Evolutionary conservation across 2,113 vertebrate genomes (phyloP).

Genomic region (Hemichromis elongatus): DNA sequence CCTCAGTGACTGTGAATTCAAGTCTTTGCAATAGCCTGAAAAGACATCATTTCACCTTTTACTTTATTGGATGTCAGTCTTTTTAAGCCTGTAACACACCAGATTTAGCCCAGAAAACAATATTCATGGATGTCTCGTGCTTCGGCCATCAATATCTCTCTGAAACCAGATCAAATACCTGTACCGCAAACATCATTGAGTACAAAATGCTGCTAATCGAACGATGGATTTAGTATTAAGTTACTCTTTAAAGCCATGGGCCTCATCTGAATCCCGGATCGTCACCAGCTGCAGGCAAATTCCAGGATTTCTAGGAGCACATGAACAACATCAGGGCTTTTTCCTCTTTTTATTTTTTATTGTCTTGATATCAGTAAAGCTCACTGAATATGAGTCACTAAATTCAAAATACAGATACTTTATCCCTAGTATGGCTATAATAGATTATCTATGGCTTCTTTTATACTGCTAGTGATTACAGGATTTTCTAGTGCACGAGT

Average conservation of each 20-base stretch:
- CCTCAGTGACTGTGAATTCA: neutral
- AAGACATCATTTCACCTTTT: neutral
- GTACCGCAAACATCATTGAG: neutral
- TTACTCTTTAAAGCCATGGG: neutral
- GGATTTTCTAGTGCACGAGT: slow-evolving; percentile 28
- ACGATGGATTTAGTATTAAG: neutral
- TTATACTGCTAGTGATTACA: slow-evolving; percentile 20
- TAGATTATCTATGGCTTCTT: slow-evolving; percentile 57
- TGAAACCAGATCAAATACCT: neutral
- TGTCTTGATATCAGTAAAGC: slow-evolving; percentile 27
- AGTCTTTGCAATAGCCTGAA: neutral
- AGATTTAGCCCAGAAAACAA: neutral
- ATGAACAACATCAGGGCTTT: neutral
- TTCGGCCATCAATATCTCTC: neutral
- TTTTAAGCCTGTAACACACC: neutral
- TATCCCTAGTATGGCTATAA: slow-evolving; percentile 50
- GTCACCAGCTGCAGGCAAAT: neutral
- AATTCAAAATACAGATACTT: slow-evolving; percentile 39
- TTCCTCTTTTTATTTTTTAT: neutral
- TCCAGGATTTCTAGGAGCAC: neutral
- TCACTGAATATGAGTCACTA: slow-evolving; percentile 36
- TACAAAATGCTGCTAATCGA: neutral
- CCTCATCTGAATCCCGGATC: neutral
- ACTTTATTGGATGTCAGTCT: neutral
- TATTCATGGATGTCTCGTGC: neutral